phyloP scores from a whole-genome alignment of 2,797 vertebrate species.

The Dendrocincla tyrannina region DNA sequence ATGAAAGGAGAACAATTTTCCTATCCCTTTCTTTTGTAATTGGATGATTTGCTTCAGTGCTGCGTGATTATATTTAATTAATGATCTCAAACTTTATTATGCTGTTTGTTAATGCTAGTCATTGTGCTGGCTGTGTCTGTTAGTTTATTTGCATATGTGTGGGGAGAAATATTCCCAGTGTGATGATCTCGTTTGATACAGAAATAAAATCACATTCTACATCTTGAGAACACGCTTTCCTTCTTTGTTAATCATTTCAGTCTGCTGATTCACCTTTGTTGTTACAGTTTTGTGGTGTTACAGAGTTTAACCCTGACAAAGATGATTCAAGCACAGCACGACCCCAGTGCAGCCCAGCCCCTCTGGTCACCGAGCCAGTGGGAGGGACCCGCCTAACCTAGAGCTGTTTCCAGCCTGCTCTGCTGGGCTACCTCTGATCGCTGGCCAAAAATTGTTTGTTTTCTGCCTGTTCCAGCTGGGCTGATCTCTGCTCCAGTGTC shows the following conservation, averaged over 20 bases:
- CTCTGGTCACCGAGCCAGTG: background rate
- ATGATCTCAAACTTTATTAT: conserved; percentile 28
- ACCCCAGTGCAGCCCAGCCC: background rate
- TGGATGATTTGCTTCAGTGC: conserved; percentile 2
- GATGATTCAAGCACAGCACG: background rate
- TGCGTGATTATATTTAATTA: conserved; percentile 44
- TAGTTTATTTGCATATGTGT: conserved; percentile 41
- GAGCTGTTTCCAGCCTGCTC: fast-evolving
- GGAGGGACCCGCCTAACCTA: background rate
- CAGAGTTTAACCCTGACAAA: background rate
- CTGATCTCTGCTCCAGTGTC: background rate
- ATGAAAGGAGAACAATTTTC: background rate
- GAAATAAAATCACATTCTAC: conserved; percentile 36
- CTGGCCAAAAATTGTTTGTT: background rate
- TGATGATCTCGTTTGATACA: conserved; percentile 26
- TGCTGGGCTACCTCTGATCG: background rate
- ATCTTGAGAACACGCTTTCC: background rate
- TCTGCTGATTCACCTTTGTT: background rate
- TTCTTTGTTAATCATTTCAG: background rate
- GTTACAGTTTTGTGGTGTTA: background rate
- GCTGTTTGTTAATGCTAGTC: conserved; percentile 27
- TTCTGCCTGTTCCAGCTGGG: background rate
- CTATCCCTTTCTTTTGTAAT: conserved; percentile 28
- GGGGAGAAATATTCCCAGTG: background rate
- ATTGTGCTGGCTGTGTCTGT: background rate